Base-by-base conservation (phyloP, 2,888 invertebrate species). In the Autographa gamma region DNA sequence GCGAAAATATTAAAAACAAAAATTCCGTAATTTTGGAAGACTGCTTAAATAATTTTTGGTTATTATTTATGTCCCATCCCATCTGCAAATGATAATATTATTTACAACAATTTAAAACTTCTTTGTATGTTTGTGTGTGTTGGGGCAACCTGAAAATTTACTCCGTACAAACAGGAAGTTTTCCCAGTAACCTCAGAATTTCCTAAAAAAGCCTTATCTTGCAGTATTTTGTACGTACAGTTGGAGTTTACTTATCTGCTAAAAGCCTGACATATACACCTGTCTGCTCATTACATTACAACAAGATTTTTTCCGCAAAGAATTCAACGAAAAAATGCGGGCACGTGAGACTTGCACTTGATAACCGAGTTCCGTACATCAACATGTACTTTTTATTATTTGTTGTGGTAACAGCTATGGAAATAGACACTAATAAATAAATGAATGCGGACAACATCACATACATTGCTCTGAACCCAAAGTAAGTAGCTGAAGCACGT, bases 221-320 rank as follows among this genome's bases (percentile, higher is more conserved):
- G 16, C 43, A 14, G 43, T 16, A 43, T 43, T 43, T 48, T 48
- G n/a, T 48, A n/a, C n/a, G n/a, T n/a, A 48, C 48, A 48, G n/a
- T 48, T 48, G 48, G 6, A 48, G 48, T 48, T 48, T 14, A 48
- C n/a, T 48, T 48, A 48, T 48, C 48, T 48, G 6, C 48, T 48
- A 48, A 48, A 48, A n/a, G 48, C 48, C n/a, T 48, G n/a, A 48
- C 48, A 48, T 48, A 48, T 48, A 48, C 48, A 48, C 48, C n/a
- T 48, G n/a, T 48, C n/a, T 48, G 48, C 8, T 48, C 48, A 48
- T 48, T 48, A 48, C 48, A 48, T 48, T 48, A 7, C 6, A 48
- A 1, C 6, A 48, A 48, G 1, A 48, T 48, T n/a, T 48, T 48
- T 48, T 48, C 48, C 48, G 48, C 48, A 48, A 48, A 48, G 48